Evolutionary conservation across 1,140 invertebrate species (phyloP).

Genomic region (Leptoteleia sp.): DNA sequence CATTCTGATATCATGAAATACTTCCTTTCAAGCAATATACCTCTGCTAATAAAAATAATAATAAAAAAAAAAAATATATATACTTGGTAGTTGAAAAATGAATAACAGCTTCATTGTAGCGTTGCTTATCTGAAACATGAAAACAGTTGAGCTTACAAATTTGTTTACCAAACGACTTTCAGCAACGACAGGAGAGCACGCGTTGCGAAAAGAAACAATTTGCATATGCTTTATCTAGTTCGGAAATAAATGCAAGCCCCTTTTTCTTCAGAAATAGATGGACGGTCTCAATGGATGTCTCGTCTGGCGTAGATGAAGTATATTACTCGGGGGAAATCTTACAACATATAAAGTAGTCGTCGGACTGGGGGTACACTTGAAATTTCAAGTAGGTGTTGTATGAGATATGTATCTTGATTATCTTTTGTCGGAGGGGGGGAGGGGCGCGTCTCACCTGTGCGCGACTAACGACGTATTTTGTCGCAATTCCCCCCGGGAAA

Average conservation of each 20-base stretch:
- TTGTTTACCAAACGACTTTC: slow-evolving; percentile 46
- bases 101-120: background rate
- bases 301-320: slow-evolving; percentile 74
- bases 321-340: slow-evolving; percentile 79
- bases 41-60: too few species aligned
- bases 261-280: slow-evolving; percentile 49
- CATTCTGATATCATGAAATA: too few species aligned
- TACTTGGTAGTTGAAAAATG: slow-evolving; percentile 45
- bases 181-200: slow-evolving; percentile 12
- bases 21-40: too few species aligned
- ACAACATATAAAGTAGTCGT: slow-evolving; percentile 67
- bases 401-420: slow-evolving; percentile 65
- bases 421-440: too few species aligned
- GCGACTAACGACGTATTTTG: slow-evolving; percentile 23
- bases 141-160: slow-evolving; percentile 46
- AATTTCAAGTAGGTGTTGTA: slow-evolving; percentile 60
- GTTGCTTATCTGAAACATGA: slow-evolving; percentile 16
- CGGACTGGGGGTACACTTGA: slow-evolving; percentile 56
- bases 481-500: slow-evolving; percentile 35
- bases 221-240: slow-evolving; percentile 59
- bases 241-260: slow-evolving; percentile 43
- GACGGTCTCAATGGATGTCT: slow-evolving; percentile 64
- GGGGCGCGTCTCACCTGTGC: slow-evolving; percentile 9
- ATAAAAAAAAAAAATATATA: too few species aligned
- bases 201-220: slow-evolving; percentile 51